A percentile compares a stretch with the other conserved stretches of the same genome.
These are phyloP conservation scores for Glandiceps talaboti DNA, from an alignment of 53 echinoderm and acorn worm genomes.

Conservation along the genomic window DNA sequence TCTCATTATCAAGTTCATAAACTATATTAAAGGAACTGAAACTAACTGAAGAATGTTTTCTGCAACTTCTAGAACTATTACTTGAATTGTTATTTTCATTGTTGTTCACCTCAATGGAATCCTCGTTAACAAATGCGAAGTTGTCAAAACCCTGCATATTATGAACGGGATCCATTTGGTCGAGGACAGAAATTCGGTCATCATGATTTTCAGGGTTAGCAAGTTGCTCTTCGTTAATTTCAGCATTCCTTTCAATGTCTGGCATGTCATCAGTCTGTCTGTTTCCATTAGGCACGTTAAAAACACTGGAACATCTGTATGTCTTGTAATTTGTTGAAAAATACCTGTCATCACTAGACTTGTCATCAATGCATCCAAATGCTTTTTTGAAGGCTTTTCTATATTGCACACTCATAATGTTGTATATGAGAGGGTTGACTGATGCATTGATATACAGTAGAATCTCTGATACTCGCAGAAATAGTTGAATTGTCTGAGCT, in stretches of 20 bases:
- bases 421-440: neutral
- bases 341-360: neutral
- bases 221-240: neutral
- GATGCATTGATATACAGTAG: neutral
- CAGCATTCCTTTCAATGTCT: neutral
- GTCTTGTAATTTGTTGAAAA: neutral
- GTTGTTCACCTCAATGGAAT: neutral
- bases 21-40: neutral
- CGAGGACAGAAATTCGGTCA: neutral
- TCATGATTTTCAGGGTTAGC: neutral
- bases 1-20: neutral
- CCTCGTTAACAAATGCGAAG: neutral
- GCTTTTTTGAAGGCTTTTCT: neutral
- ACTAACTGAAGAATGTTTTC: neutral
- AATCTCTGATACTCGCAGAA: neutral
- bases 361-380: neutral
- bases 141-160: neutral
- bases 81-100: neutral
- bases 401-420: neutral
- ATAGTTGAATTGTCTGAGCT: neutral
- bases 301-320: neutral
- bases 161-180: neutral
- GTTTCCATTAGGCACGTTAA: too few species aligned
- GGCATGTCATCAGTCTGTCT: neutral
- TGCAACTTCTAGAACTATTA: too few species aligned